Base-by-base conservation (phyloP, 2,113 vertebrate genomes). In the Furnarius figulus region DNA sequence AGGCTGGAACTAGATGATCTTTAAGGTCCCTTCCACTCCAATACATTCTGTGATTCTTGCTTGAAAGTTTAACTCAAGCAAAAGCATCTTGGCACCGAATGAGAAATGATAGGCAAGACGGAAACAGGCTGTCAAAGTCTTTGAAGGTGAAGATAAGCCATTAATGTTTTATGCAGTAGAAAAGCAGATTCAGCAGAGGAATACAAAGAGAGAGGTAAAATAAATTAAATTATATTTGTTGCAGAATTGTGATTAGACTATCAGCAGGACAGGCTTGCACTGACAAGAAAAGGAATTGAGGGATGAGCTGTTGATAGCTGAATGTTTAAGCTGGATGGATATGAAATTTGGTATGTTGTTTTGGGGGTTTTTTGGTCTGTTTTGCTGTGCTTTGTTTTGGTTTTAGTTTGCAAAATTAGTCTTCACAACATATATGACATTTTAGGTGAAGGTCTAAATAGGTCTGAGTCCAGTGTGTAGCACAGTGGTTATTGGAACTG, bases 101-200 rank as follows among this genome's bases (percentile, higher is more conserved):
- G 31, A 89, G 35, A 82, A 93, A 79, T 65, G 21, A 79, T 23
- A 83, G 49, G 28, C 40, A 75, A n/a, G 47, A 56, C 87, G 46
- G 85, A 85, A 91, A 89, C 22, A 78, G 59, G 39, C 77, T 89
- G 47, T 91, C 65, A 59, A 81, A 78, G 70, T 61, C 77, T 89
- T 93, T 78, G 93, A 91, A 85, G 85, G 81, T 93, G 81, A 89
- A 94, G 81, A 89, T 89, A 96, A 97, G 61, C 47, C 33, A 30
- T 78, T 93, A 82, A 89, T 93, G 76, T 88, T 96, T 94, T 91
- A 83, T 85, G 88, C 82, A 85, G 20, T 37, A 94, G 90, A 87
- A 91, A 87, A 76, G 40, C 56, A 37, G 75, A 46, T 50, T 87
- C 49, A 28, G 52, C 0, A 0, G 46, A 79, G 35, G 79, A 94